Conservation (phyloP, 2,888 invertebrate genomes). For the Euzophera pinguis region DNA sequence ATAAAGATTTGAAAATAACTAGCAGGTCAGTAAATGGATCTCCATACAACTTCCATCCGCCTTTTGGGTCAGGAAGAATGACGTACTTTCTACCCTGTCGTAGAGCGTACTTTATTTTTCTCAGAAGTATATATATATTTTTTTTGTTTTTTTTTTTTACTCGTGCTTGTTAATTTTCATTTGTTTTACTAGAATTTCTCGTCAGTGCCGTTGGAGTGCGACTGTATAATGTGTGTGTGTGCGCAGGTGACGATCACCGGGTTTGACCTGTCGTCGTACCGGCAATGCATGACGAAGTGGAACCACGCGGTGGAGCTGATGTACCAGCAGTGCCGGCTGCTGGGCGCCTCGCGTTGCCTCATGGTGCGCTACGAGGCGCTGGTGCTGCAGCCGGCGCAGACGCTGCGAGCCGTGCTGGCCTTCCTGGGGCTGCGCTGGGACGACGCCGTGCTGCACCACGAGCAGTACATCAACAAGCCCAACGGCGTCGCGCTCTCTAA, state of each 20-base stretch:
- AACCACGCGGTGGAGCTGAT: conserved; percentile 96
- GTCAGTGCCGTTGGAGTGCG: too few species aligned
- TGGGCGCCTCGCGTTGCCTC: conserved; percentile 88
- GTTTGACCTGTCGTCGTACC: conserved; percentile 95
- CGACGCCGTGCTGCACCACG: conserved; percentile 97
- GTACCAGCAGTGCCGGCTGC: conserved; percentile 94
- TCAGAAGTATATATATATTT: too few species aligned
- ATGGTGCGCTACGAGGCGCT: conserved; percentile 97
- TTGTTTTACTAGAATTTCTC: too few species aligned
- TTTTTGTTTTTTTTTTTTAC: too few species aligned
- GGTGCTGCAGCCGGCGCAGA: conserved; percentile 94
- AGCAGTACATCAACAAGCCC: conserved; percentile 97
- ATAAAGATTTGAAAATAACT: too few species aligned
- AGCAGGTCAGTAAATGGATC: too few species aligned
- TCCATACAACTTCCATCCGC: too few species aligned
- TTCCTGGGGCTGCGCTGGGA: conserved; percentile 97
- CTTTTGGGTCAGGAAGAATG: too few species aligned
- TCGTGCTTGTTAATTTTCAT: background rate
- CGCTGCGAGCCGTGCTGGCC: conserved; percentile 91
- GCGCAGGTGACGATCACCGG: conserved; percentile 88
- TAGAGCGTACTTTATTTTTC: too few species aligned
- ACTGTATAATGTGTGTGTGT: too few species aligned
- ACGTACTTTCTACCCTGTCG: too few species aligned
- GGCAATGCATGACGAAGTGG: conserved; percentile 98
- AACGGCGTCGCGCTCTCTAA: conserved; percentile 97